These are phyloP conservation scores for Brachionus paranguensis DNA, from an alignment of 1,140 invertebrate genomes.

Conservation along the genomic window DNA sequence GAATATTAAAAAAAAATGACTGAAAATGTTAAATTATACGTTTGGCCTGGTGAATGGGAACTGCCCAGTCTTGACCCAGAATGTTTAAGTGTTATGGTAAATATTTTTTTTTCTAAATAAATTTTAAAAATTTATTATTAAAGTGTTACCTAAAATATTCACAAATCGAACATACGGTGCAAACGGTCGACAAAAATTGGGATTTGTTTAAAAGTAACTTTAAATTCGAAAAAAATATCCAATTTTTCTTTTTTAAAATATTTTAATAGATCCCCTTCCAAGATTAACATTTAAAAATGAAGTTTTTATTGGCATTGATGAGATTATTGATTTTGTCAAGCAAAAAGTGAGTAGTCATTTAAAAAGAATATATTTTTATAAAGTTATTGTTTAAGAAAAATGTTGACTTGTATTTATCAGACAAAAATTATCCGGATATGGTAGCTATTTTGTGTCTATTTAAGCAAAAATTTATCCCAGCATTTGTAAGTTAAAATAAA, in stretches of 20 bases:
- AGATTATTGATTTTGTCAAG: not conserved
- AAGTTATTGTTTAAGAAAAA: not conserved
- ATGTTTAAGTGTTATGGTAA: constrained; percentile 25
- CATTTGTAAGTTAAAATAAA: constrained; percentile 21
- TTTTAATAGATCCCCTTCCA: not conserved
- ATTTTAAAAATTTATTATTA: not conserved
- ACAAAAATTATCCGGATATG: constrained; percentile 30
- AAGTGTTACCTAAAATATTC: constrained; percentile 22
- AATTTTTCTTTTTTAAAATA: not conserved
- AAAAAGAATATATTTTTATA: not conserved
- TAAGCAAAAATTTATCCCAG: constrained; percentile 34
- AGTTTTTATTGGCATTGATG: not conserved
- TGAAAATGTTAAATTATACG: not conserved
- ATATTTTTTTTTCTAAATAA: not conserved
- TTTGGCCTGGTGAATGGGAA: constrained; percentile 33
- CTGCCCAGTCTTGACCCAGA: constrained; percentile 23
- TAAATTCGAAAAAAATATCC: not conserved
- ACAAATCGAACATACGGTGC: not conserved
- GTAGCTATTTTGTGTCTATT: not conserved
- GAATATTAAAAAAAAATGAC: not conserved
- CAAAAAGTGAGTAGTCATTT: not conserved
- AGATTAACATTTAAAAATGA: not conserved
- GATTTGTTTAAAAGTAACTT: constrained; percentile 9
- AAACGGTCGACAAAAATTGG: not conserved
- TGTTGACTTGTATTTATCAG: not conserved